Conservation (phyloP, 2,888 invertebrate species). For the Parnassius orleans region DNA sequence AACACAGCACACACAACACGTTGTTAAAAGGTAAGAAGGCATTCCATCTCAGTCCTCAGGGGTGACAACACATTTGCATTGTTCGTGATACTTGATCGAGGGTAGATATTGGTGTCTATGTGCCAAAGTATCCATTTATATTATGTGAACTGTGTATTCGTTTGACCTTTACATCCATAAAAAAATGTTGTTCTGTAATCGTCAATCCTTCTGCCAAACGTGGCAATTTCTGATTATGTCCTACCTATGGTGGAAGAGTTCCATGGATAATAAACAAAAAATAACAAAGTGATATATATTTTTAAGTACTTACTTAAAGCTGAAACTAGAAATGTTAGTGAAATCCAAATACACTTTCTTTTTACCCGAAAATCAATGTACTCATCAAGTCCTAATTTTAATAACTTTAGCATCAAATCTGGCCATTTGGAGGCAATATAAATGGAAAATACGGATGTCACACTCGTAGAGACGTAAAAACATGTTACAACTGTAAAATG, state of each 20-base stretch:
- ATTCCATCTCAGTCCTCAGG: no score
- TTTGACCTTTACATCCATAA: no score
- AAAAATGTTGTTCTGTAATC: neutral
- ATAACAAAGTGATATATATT: neutral
- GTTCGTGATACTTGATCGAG: no score
- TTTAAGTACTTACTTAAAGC: slow-evolving; percentile 7
- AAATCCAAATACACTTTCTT: slow-evolving; percentile 14
- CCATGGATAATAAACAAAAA: neutral
- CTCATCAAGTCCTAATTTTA: slow-evolving; percentile 8
- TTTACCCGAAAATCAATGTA: slow-evolving; percentile 6
- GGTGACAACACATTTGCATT: no score
- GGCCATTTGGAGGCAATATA: slow-evolving; percentile 17
- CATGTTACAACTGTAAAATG: slow-evolving; percentile 17
- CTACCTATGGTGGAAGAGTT: neutral
- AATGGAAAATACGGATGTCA: slow-evolving; percentile 3
- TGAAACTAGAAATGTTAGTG: neutral
- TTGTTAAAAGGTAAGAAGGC: no score
- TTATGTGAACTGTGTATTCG: no score
- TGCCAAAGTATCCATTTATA: no score
- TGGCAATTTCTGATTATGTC: neutral
- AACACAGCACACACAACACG: no score
- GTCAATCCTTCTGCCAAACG: neutral
- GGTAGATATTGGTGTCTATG: no score
- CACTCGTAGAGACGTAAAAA: slow-evolving; percentile 12
- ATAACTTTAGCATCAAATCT: slow-evolving; percentile 8